A percentile compares a stretch with the other conserved stretches of the same genome.
These are phyloP conservation scores for Apodemia hepburni DNA, from an alignment of 2,888 invertebrate species.

Conservation along the genomic window DNA sequence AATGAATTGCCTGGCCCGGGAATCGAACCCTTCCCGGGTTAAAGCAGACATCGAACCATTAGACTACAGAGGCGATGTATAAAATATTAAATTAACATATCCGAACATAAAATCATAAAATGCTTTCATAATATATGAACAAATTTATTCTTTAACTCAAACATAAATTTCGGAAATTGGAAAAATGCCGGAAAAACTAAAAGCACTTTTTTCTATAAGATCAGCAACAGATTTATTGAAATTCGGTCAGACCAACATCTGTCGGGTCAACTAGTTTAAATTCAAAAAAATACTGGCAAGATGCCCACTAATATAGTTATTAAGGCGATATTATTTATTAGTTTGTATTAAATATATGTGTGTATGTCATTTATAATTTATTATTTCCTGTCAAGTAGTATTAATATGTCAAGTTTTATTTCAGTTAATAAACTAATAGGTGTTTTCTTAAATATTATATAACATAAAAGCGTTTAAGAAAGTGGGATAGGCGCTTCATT, in stretches of 20 bases:
- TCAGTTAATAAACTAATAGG: background rate
- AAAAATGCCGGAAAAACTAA: too few species aligned
- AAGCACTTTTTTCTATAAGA: background rate
- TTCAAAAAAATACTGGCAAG: slow-evolving; percentile 1
- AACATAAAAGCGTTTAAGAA: too few species aligned
- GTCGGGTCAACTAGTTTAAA: background rate
- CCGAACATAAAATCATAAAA: too few species aligned
- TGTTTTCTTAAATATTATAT: background rate
- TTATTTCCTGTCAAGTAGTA: slow-evolving; percentile 1
- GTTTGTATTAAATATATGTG: background rate
- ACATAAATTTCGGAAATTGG: too few species aligned
- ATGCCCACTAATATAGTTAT: background rate
- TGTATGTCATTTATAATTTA: background rate
- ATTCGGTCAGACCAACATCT: background rate
- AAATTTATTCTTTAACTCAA: too few species aligned
- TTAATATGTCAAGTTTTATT: background rate
- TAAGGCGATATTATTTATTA: slow-evolving; percentile 3
- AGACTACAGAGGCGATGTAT: too few species aligned
- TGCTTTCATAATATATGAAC: too few species aligned
- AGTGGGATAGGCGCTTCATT: too few species aligned
- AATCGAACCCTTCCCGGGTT: too few species aligned
- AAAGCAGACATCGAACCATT: too few species aligned
- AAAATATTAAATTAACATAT: too few species aligned
- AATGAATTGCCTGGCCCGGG: too few species aligned
- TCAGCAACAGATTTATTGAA: background rate